Conservation (phyloP, 2,797 vertebrate species). For the Pseudomugil gertrudae region DNA sequence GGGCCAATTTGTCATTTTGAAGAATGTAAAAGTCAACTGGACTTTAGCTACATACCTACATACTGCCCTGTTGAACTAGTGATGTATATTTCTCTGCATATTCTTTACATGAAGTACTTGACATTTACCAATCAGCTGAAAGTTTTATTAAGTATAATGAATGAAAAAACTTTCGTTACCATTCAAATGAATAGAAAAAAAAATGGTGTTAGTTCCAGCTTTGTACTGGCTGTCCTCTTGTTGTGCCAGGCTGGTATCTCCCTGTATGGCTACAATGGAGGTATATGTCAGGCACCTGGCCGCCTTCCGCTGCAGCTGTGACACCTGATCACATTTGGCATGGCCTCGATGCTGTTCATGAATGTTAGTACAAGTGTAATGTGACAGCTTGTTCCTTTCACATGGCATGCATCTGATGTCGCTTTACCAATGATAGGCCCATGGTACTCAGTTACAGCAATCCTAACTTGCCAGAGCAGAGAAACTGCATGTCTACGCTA, state of each 20-base stretch:
- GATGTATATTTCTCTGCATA: too few species aligned
- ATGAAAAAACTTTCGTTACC: not conserved
- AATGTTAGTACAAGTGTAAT: slow-evolving; percentile 84
- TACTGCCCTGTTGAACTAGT: not conserved
- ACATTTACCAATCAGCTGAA: not conserved
- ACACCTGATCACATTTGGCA: slow-evolving; percentile 79
- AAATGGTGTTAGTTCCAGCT: not conserved
- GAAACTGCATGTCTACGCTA: slow-evolving; percentile 45
- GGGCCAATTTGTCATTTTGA: too few species aligned
- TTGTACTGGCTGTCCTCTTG: slow-evolving; percentile 4
- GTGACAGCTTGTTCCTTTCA: slow-evolving; percentile 80
- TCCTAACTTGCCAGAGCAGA: slow-evolving; percentile 45
- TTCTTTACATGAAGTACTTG: too few species aligned
- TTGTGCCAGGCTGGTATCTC: slow-evolving; percentile 37
- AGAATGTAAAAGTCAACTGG: too few species aligned
- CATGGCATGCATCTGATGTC: slow-evolving; percentile 69
- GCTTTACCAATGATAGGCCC: slow-evolving; percentile 52
- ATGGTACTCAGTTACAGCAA: slow-evolving; percentile 67
- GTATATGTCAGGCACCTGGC: slow-evolving; percentile 61
- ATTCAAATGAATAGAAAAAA: not conserved
- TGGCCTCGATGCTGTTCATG: slow-evolving; percentile 70
- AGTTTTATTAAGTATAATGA: not conserved
- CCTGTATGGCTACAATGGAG: slow-evolving; percentile 31
- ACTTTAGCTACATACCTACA: too few species aligned
- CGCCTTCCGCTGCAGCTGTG: slow-evolving; percentile 56